Percentiles rank a stretch among this genome's conserved stretches.
Conservation (phyloP, 2,113 vertebrate genomes). For the Megaceryle maxima region DNA sequence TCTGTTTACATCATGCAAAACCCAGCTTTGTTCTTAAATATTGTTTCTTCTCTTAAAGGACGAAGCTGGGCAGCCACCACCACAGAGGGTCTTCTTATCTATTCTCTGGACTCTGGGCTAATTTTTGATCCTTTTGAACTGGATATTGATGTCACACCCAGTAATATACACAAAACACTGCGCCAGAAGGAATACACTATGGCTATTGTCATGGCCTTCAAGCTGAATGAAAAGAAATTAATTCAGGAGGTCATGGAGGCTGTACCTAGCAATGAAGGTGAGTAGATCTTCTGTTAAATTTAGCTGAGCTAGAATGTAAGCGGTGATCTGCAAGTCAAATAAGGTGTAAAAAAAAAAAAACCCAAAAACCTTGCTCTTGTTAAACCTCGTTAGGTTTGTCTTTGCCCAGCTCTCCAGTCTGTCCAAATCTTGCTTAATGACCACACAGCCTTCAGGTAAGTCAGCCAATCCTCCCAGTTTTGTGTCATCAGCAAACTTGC, state of each 20-base stretch:
- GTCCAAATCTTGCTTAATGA: too few relatives aligned
- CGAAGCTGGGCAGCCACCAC: conserved; percentile 93
- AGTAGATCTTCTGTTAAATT: background rate
- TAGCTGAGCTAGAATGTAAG: background rate
- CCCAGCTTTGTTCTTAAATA: background rate
- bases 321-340: background rate
- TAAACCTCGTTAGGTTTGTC: too few relatives aligned
- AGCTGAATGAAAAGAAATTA: conserved; percentile 88
- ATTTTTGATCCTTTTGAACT: conserved; percentile 95
- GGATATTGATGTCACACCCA: conserved; percentile 89
- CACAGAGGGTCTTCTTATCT: conserved; percentile 93
- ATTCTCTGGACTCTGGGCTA: conserved; percentile 87
- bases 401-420: too few relatives aligned
- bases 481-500: too few relatives aligned
- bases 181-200: conserved; percentile 77
- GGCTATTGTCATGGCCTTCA: conserved; percentile 89
- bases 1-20: background rate
- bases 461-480: too few relatives aligned
- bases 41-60: conserved; percentile 69
- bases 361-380: too few relatives aligned
- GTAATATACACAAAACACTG: conserved; percentile 80
- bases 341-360: background rate
- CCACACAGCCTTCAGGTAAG: too few relatives aligned
- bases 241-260: conserved; percentile 88
- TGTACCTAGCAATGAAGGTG: conserved; percentile 86